phyloP scores from a whole-genome alignment of 2,888 invertebrate genomes.

The Drosophila melanocephala region DNA sequence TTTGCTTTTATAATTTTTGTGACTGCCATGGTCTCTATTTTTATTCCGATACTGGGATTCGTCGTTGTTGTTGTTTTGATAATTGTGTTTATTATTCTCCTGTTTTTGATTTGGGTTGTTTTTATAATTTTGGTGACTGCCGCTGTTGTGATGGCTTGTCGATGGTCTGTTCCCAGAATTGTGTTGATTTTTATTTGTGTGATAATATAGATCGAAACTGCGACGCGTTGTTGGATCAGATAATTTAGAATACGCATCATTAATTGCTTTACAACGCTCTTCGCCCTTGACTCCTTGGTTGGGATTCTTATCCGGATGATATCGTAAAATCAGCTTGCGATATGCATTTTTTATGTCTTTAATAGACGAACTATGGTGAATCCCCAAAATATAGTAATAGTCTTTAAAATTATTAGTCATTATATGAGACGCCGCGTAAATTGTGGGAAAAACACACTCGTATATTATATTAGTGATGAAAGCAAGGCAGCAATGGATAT shows the following conservation, averaged over 20 bases:
- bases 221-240: not conserved
- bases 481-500: not conserved
- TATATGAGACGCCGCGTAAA: not conserved
- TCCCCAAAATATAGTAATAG: slow-evolving; percentile 18
- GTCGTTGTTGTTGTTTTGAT: not conserved
- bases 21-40: not conserved
- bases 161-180: not conserved
- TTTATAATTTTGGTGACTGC: not conserved
- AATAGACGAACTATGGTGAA: not conserved
- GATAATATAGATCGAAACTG: slow-evolving; percentile 5
- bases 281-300: rapidly evolving
- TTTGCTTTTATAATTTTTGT: not conserved
- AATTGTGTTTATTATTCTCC: not conserved
- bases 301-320: slow-evolving; percentile 47
- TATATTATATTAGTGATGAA: not conserved
- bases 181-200: not conserved
- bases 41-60: not conserved
- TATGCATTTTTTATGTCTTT: slow-evolving; percentile 20
- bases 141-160: not conserved
- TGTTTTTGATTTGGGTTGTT: not conserved
- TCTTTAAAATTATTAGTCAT: not conserved
- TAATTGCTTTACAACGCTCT: slow-evolving; percentile 5
- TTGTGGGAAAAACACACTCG: no score
- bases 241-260: not conserved
- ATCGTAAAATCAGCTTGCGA: not conserved